phyloP scores from a whole-genome alignment of 2,888 invertebrate genomes.

The Ophonus ardosiacus region DNA sequence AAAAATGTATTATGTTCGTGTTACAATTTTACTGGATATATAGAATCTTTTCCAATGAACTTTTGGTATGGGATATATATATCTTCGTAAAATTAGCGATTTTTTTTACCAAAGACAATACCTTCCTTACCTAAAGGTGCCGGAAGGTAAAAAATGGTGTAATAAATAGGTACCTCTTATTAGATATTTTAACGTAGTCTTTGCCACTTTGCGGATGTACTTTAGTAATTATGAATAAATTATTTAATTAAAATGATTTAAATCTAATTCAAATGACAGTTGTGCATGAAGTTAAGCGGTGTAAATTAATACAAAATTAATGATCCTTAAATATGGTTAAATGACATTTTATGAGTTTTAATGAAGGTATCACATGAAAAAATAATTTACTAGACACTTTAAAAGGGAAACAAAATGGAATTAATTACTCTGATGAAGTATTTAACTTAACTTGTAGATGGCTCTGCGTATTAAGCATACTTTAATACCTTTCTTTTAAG shows the following conservation, averaged over 20 bases:
- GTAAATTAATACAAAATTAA: conserved; percentile 46
- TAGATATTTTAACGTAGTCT: background rate
- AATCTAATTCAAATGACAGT: conserved; percentile 6
- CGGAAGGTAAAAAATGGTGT: too few relatives aligned
- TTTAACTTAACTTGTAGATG: background rate
- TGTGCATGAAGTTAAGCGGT: background rate
- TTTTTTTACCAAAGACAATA: too few relatives aligned
- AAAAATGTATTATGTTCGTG: too few relatives aligned
- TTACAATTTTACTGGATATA: too few relatives aligned
- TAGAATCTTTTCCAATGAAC: too few relatives aligned
- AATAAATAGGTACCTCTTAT: background rate
- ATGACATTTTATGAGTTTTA: conserved; percentile 36
- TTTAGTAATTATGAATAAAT: conserved; percentile 31
- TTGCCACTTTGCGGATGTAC: conserved; percentile 4
- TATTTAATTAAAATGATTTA: conserved; percentile 46
- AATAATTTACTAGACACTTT: conserved; percentile 27
- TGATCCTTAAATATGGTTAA: conserved; percentile 37
- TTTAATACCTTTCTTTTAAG: background rate
- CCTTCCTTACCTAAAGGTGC: too few relatives aligned
- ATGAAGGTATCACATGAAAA: conserved; percentile 29
- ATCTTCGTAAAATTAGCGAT: too few relatives aligned
- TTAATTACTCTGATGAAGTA: conserved; percentile 29
- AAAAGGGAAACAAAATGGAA: conserved; percentile 11
- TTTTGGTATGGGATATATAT: too few relatives aligned
- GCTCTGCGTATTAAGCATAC: background rate